Percentiles rank a stretch among this genome's conserved stretches.
Evolutionary conservation across 2,113 vertebrate genomes (phyloP).

Genomic region (Formicarius rufipectus): DNA sequence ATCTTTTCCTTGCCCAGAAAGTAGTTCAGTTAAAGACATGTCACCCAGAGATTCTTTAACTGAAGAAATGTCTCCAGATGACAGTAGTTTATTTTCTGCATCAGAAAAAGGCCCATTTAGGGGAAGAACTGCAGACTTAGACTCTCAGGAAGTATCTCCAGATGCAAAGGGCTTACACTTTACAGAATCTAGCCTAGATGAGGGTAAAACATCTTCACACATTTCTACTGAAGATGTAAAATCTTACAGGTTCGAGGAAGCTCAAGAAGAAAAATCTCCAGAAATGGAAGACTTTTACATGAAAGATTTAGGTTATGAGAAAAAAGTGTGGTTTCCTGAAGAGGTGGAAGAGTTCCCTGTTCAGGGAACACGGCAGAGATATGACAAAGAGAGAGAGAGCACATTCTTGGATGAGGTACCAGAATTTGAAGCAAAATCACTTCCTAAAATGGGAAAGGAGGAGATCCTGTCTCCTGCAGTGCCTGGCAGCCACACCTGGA

Average conservation of each 20-base stretch:
- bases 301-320: constrained; percentile 76
- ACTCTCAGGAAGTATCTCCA: constrained; percentile 19
- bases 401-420: constrained; percentile 89
- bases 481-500: not conserved
- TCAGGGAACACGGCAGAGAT: constrained; percentile 72
- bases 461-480: not conserved
- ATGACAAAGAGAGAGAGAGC: constrained; percentile 87
- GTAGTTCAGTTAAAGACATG: not conserved
- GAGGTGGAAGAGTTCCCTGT: constrained; percentile 71
- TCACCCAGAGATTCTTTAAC: constrained; percentile 9
- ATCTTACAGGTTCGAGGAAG: constrained; percentile 5
- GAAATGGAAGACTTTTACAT: constrained; percentile 71
- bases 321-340: constrained; percentile 79
- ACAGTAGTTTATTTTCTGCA: constrained; percentile 43
- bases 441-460: constrained; percentile 25
- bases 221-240: not conserved
- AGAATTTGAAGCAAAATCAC: constrained; percentile 67
- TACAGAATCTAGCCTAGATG: not conserved
- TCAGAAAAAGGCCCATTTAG: constrained; percentile 28
- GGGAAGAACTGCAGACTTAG: not conserved
- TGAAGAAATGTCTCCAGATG: constrained; percentile 47
- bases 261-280: constrained; percentile 48
- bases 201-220: not conserved
- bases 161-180: constrained; percentile 32
- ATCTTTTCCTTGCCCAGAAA: constrained; percentile 34